Conservation (phyloP, 2,888 invertebrate species). For the Chymomyza amoena region DNA sequence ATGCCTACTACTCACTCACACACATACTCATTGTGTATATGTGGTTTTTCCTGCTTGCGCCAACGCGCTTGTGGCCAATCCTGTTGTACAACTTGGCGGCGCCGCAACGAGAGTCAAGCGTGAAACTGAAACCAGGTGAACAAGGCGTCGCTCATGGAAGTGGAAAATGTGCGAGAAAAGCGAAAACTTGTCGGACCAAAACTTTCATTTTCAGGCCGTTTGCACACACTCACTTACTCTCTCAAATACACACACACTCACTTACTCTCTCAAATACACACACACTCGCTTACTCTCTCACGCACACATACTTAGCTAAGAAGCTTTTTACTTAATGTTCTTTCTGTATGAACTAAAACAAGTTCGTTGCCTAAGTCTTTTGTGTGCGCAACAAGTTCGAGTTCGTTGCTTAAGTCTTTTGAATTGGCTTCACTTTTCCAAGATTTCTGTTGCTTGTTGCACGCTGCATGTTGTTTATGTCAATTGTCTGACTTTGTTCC, state of each 20-base stretch:
- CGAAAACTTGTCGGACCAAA: slow-evolving; percentile 61
- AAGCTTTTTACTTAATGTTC: background rate
- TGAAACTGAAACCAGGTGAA: slow-evolving; percentile 64
- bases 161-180: slow-evolving; percentile 41
- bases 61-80: slow-evolving; percentile 62
- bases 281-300: no score
- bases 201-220: slow-evolving; percentile 66
- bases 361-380: slow-evolving; percentile 5
- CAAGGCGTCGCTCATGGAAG: slow-evolving; percentile 49
- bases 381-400: slow-evolving; percentile 12
- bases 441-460: background rate
- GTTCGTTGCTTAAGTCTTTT: slow-evolving; percentile 67
- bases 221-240: background rate
- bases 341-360: background rate
- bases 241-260: no score
- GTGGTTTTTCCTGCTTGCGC: slow-evolving; percentile 63
- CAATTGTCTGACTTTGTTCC: slow-evolving; percentile 48
- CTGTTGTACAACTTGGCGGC: slow-evolving; percentile 58
- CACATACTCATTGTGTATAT: slow-evolving; percentile 28
- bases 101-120: slow-evolving; percentile 30
- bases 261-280: background rate
- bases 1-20: background rate
- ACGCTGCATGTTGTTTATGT: slow-evolving; percentile 12
- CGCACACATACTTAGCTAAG: background rate
- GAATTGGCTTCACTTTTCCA: slow-evolving; percentile 4